Base-by-base conservation (phyloP, 2,113 vertebrate species). In the Muntiacus muntjak region DNA sequence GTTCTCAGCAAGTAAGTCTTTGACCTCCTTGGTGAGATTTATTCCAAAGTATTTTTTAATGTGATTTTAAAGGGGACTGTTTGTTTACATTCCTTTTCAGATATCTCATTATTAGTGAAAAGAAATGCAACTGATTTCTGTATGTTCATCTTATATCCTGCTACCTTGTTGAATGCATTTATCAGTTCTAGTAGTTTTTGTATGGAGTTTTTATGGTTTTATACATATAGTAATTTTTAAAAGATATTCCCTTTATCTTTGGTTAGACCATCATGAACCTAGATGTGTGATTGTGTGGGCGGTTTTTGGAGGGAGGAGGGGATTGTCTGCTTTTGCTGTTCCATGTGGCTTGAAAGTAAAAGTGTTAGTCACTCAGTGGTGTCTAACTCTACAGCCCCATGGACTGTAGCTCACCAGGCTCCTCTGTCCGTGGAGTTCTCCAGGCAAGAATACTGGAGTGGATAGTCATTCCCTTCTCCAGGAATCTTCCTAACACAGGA, bases 261-360 rank as follows among this genome's bases (percentile, higher is more conserved):
- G 36, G 76, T 67, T 67, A 94, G 21, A 55, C 21, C 30, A 54
- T n/a, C 50, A 81, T n/a, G 36, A 81, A 58, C 14, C 62, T 19
- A 50, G 74, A 19, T 50, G 43, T 90, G 21, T 79, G 13, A n/a
- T 12, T 78, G 28, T n/a, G 3, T 79, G 3, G 21, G 10, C 0
- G 0, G 0, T 67, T 67, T 64, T 33, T n/a, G 2, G 7, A 3
- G 28, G 28, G 7, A 2, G 30, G 60, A 19, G 16, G 7, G 16
- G 62, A n/a, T 10, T 36, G 33, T 67, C 62, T 67, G 64, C 33
- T 36, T 67, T 36, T 67, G 16, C 8, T 67, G 64, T 67, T 36
- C 64, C 64, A 19, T 36, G 64, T 67, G 17, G 64, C 33, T n/a
- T 36, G 17, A 36, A 36, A 67, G 17, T 36, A 5, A 36, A 67